Evolutionary conservation across 2,888 invertebrate species (phyloP).

Genomic region (Trypoxylon attenuatum): DNA sequence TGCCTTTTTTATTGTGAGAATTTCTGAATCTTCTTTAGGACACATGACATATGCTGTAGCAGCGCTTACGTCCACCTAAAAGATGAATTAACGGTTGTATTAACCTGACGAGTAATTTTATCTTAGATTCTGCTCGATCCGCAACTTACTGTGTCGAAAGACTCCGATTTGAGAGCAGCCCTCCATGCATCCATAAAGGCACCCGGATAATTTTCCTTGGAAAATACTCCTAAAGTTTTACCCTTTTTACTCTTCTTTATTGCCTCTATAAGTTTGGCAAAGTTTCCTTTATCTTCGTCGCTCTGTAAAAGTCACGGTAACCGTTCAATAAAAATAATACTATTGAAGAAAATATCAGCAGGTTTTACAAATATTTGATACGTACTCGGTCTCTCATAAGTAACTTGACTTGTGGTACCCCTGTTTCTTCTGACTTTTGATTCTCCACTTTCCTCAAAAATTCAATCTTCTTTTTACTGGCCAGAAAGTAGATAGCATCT

Average conservation of each 20-base stretch:
- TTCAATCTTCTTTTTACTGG: slow-evolving; percentile 98
- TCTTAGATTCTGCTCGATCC: no score
- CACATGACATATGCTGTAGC: slow-evolving; percentile 92
- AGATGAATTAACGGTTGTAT: neutral
- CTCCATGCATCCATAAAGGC: slow-evolving; percentile 96
- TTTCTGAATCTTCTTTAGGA: slow-evolving; percentile 95
- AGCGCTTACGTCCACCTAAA: slow-evolving; percentile 86
- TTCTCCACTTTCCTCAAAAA: slow-evolving; percentile 93
- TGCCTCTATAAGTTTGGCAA: slow-evolving; percentile 82
- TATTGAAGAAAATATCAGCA: neutral
- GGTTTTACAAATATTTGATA: slow-evolving; percentile 35
- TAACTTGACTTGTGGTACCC: slow-evolving; percentile 89
- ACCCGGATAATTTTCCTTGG: slow-evolving; percentile 95
- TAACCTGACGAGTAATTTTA: neutral
- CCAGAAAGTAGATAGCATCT: slow-evolving; percentile 90
- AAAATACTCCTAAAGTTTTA: slow-evolving; percentile 90
- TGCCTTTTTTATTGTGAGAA: slow-evolving; percentile 93
- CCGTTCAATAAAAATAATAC: no score
- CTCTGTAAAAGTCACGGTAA: slow-evolving; percentile 77
- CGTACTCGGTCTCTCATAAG: slow-evolving; percentile 92
- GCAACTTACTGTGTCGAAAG: slow-evolving; percentile 83
- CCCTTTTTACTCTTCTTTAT: slow-evolving; percentile 93
- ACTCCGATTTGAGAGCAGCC: slow-evolving; percentile 83
- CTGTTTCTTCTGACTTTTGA: slow-evolving; percentile 84
- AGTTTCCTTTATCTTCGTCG: slow-evolving; percentile 93